Evolutionary conservation across 2,888 invertebrate genomes (phyloP).

Genomic region (Crematogaster levior): DNA sequence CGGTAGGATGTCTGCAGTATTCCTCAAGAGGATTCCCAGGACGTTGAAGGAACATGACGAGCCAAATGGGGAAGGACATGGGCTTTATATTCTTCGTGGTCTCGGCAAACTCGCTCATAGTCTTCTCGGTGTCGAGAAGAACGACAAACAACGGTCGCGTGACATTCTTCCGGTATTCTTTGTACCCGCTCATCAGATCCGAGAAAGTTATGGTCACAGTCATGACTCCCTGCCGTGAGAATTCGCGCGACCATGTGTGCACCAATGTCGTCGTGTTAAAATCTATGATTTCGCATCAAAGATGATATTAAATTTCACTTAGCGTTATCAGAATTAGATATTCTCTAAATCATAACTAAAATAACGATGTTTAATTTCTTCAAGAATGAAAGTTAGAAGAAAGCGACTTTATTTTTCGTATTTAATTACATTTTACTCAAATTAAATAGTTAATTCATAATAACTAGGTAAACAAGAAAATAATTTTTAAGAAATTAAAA

Average conservation of each 20-base stretch:
- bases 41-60: conserved; percentile 74
- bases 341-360: neutral
- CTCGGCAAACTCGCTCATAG: conserved; percentile 64
- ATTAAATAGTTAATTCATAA: neutral
- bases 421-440: neutral
- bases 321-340: neutral
- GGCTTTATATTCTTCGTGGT: conserved; percentile 57
- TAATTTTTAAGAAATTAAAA: neutral
- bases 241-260: conserved; percentile 64
- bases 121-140: conserved; percentile 59
- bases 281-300: conserved; percentile 46
- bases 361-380: neutral
- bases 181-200: conserved; percentile 51
- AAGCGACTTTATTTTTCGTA: neutral
- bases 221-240: conserved; percentile 65
- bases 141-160: conserved; percentile 74
- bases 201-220: conserved; percentile 62
- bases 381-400: neutral
- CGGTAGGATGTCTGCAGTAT: conserved; percentile 64
- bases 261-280: conserved; percentile 56
- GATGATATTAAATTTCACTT: neutral
- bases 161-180: conserved; percentile 51
- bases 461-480: neutral
- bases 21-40: conserved; percentile 49
- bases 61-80: conserved; percentile 75